These are phyloP conservation scores for Syrmaticus mikado DNA, from an alignment of 2,113 vertebrate genomes.

Conservation along the genomic window DNA sequence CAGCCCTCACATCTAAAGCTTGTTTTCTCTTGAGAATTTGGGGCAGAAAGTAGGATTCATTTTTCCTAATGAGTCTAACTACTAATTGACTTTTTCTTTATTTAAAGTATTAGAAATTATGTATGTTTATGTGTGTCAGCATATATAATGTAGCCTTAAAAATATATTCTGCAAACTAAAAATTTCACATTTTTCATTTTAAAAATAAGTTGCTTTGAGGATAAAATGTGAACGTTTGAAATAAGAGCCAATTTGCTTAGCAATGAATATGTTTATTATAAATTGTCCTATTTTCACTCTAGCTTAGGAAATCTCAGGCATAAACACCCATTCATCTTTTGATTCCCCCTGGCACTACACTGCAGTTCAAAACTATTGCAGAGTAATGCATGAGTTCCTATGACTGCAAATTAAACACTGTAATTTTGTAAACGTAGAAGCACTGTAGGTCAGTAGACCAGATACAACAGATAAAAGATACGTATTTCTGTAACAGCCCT, in stretches of 20 bases:
- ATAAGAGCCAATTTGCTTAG: not conserved
- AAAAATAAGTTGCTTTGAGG: not conserved
- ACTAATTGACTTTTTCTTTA: not conserved
- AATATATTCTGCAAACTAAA: not conserved
- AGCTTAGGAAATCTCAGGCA: not conserved
- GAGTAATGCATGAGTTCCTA: not conserved
- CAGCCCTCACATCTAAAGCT: not conserved
- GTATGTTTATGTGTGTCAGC: not conserved
- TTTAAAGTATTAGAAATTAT: not conserved
- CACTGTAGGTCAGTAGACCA: not conserved
- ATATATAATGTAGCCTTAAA: not conserved
- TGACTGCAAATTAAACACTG: not conserved
- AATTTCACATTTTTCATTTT: not conserved
- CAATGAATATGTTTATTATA: not conserved
- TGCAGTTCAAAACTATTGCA: constrained; percentile 41
- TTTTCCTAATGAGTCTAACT: not conserved
- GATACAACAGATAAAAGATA: constrained; percentile 84
- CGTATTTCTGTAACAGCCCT: constrained; percentile 94
- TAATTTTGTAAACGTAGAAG: constrained; percentile 11
- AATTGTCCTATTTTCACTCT: not conserved
- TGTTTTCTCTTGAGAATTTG: not conserved
- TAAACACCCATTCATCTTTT: not conserved
- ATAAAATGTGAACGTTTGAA: not conserved
- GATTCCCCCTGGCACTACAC: not conserved
- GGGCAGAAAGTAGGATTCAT: not conserved